Evolutionary conservation across 2,888 invertebrate genomes (phyloP).

Genomic region (Cyclophora albipunctata): DNA sequence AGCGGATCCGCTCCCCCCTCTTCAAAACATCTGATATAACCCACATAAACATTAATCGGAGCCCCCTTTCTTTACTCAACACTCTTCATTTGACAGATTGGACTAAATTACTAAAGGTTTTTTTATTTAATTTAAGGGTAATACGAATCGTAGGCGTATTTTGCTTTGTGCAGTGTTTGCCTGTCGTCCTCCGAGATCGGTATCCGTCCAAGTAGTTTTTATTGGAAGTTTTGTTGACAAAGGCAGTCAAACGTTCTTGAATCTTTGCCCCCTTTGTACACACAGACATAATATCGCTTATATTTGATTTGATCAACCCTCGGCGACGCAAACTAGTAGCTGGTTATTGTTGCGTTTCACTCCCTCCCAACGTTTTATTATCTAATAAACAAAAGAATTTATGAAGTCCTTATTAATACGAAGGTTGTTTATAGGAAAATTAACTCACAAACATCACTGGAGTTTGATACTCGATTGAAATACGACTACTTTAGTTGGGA

Average conservation of each 20-base stretch:
- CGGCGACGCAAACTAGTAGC: constrained; percentile 31
- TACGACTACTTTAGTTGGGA: no score
- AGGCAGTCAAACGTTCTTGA: constrained; percentile 43
- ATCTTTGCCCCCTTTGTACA: constrained; percentile 46
- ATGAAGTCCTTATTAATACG: no score
- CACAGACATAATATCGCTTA: constrained; percentile 59
- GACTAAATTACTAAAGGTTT: constrained; percentile 66
- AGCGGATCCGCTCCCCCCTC: constrained; percentile 25
- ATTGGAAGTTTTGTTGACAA: constrained; percentile 63
- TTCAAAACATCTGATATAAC: constrained; percentile 48
- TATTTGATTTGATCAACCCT: constrained; percentile 59
- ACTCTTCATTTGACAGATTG: constrained; percentile 75
- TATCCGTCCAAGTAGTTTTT: constrained; percentile 64
- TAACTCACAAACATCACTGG: no score
- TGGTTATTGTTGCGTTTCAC: constrained; percentile 31
- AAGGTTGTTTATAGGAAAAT: no score
- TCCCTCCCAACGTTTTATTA: constrained; percentile 26
- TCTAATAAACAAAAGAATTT: constrained; percentile 15
- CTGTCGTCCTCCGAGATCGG: constrained; percentile 38
- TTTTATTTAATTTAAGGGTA: constrained; percentile 70
- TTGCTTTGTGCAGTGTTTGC: constrained; percentile 49
- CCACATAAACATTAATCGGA: constrained; percentile 29
- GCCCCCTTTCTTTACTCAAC: constrained; percentile 58
- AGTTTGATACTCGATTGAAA: no score
- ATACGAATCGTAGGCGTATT: constrained; percentile 48